phyloP scores from a whole-genome alignment of 2,113 vertebrate species.

The Chaetura pelagica region DNA sequence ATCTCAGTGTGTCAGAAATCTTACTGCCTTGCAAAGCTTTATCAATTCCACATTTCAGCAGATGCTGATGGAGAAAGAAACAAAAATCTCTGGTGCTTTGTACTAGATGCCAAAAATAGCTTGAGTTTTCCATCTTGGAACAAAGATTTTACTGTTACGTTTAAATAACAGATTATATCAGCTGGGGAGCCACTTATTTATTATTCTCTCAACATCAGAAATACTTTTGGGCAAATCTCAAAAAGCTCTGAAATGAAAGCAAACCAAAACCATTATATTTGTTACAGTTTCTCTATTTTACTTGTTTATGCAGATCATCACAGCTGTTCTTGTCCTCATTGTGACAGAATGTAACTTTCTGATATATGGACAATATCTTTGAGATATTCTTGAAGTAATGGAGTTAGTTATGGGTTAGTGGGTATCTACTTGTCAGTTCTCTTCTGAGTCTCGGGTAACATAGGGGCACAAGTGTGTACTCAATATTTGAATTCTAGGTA shows the following conservation, averaged over 20 bases:
- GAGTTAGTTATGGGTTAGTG: not conserved
- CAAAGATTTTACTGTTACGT: not conserved
- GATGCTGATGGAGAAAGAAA: not conserved
- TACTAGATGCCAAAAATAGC: not conserved
- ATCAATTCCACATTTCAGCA: not conserved
- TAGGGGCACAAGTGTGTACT: rapidly evolving
- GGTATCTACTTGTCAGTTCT: not conserved
- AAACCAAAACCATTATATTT: not conserved
- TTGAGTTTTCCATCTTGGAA: not conserved
- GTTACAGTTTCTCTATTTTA: not conserved
- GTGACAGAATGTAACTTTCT: not conserved
- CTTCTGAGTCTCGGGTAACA: not conserved
- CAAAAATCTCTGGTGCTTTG: not conserved
- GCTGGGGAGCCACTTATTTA: not conserved
- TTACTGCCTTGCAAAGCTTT: not conserved
- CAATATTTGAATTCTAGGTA: not conserved
- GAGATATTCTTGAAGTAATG: not conserved
- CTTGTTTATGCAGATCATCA: not conserved
- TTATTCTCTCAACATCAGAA: not conserved
- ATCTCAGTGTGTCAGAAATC: not conserved
- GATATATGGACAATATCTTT: not conserved
- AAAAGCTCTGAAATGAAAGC: not conserved
- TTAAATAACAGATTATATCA: not conserved
- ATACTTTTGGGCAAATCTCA: not conserved
- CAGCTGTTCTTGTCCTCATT: not conserved